phyloP scores from a whole-genome alignment of 2,888 invertebrate genomes.

The Pycnomerus fuliginosus region DNA sequence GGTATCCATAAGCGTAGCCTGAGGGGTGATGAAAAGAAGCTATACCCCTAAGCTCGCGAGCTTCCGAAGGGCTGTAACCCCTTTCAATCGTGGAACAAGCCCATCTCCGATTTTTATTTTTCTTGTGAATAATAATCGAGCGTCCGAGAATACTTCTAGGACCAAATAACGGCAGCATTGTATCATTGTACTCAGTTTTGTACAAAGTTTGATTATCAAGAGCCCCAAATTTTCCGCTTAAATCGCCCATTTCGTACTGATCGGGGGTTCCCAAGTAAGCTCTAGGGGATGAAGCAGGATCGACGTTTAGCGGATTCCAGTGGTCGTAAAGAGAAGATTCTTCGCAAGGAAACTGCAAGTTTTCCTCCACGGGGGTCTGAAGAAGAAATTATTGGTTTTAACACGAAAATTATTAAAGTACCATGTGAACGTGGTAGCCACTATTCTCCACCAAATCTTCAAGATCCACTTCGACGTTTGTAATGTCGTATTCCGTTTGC shows the following conservation, averaged over 20 bases:
- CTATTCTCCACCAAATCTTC: constrained; percentile 68
- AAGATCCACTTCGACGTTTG: constrained; percentile 74
- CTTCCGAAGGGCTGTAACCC: constrained; percentile 85
- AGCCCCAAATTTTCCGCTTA: constrained; percentile 83
- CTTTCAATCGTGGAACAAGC: constrained; percentile 83
- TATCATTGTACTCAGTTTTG: constrained; percentile 70
- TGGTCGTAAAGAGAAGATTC: constrained; percentile 77
- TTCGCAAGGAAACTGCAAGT: constrained; percentile 86
- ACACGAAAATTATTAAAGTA: constrained; percentile 41
- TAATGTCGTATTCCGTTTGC: constrained; percentile 82
- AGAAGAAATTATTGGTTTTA: constrained; percentile 26
- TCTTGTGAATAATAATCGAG: constrained; percentile 82
- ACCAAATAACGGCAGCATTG: constrained; percentile 78
- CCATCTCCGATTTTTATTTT: constrained; percentile 67
- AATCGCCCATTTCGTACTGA: constrained; percentile 83
- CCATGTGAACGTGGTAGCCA: constrained; percentile 82
- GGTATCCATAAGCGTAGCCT: constrained; percentile 82
- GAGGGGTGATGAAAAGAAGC: constrained; percentile 90
- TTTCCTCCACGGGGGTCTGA: constrained; percentile 78
- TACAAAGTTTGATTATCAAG: constrained; percentile 65
- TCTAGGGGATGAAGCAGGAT: constrained; percentile 61
- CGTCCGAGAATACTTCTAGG: constrained; percentile 79
- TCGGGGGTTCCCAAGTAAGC: constrained; percentile 70
- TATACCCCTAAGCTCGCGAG: constrained; percentile 79
- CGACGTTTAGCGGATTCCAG: constrained; percentile 81